These are phyloP conservation scores for Castor canadensis DNA, from an alignment of 2,113 vertebrate genomes.

Conservation along the genomic window DNA sequence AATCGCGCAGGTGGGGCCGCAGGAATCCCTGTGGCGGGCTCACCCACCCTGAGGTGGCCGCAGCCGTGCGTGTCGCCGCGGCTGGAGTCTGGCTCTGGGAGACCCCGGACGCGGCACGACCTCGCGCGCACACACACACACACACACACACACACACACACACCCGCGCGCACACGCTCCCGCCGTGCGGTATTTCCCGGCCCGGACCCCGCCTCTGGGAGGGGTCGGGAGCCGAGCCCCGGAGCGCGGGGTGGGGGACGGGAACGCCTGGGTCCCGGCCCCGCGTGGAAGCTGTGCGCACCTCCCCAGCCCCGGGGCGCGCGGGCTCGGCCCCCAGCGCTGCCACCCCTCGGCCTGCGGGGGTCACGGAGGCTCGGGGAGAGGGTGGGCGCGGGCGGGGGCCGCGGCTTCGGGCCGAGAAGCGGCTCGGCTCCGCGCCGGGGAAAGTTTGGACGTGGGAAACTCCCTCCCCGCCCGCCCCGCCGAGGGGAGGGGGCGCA, in stretches of 20 bases:
- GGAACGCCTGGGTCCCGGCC: conserved; percentile 54
- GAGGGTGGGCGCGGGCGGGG: not conserved
- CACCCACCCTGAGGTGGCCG: conserved; percentile 35
- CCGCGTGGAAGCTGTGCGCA: not conserved
- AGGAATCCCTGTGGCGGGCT: not conserved
- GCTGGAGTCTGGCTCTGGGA: conserved; percentile 29
- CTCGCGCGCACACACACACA: not conserved
- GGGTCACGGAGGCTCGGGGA: not conserved
- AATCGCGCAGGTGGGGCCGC: not conserved
- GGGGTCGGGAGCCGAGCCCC: conserved; percentile 39
- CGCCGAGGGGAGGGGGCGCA: conserved; percentile 55
- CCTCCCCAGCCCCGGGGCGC: not conserved
- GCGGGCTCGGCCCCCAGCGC: not conserved
- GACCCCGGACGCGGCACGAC: conserved; percentile 59
- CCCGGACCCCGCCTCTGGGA: conserved; percentile 73
- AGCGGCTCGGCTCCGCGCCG: conserved; percentile 60
- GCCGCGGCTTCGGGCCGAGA: conserved; percentile 14
- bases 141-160: conserved; percentile 16
- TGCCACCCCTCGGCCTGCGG: not conserved
- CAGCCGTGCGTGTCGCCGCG: conserved; percentile 66
- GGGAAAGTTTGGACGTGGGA: conserved; percentile 79
- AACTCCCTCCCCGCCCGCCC: conserved; percentile 69
- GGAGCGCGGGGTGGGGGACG: not conserved
- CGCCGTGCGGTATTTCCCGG: conserved; percentile 61
- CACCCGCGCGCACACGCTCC: conserved; percentile 33